A percentile compares a stretch with the other conserved stretches of the same genome.
Conservation (phyloP, 2,888 invertebrate genomes). For the Nemurella pictetii region DNA sequence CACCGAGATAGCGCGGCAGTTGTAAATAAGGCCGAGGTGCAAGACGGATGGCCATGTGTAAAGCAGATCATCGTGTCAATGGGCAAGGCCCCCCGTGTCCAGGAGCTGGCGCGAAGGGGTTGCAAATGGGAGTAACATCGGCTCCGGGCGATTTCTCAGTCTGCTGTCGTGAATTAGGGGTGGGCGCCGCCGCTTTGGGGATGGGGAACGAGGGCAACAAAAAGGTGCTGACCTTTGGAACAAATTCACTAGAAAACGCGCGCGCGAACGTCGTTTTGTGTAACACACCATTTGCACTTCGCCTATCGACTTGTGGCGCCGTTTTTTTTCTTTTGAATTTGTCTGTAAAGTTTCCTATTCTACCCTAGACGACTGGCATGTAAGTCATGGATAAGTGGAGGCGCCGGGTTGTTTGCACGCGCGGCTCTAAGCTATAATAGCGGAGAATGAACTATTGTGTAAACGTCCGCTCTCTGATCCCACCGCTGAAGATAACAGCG, state of each 20-base stretch:
- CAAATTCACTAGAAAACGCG: not conserved
- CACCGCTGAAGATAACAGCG: no score
- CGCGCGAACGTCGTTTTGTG: not conserved
- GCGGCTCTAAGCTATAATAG: no score
- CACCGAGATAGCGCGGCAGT: not conserved
- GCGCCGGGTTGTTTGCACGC: not conserved
- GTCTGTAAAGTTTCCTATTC: not conserved
- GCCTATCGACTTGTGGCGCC: not conserved
- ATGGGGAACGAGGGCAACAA: not conserved
- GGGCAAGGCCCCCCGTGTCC: not conserved
- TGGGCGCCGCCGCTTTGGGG: no score
- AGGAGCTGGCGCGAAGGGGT: not conserved
- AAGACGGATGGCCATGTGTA: not conserved
- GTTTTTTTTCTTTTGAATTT: not conserved
- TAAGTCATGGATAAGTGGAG: not conserved
- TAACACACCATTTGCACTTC: not conserved
- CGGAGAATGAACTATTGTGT: no score
- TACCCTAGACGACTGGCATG: not conserved
- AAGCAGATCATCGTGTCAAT: not conserved
- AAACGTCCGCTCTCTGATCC: no score
- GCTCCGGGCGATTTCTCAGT: not conserved
- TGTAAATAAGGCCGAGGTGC: not conserved
- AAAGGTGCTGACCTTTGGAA: not conserved
- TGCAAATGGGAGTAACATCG: not conserved
- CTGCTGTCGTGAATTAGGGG: not conserved